Percentiles rank a stretch among this genome's conserved stretches.
These are phyloP conservation scores for Pseudocheirus occidentalis DNA, from an alignment of 2,797 vertebrate species.

Conservation along the genomic window DNA sequence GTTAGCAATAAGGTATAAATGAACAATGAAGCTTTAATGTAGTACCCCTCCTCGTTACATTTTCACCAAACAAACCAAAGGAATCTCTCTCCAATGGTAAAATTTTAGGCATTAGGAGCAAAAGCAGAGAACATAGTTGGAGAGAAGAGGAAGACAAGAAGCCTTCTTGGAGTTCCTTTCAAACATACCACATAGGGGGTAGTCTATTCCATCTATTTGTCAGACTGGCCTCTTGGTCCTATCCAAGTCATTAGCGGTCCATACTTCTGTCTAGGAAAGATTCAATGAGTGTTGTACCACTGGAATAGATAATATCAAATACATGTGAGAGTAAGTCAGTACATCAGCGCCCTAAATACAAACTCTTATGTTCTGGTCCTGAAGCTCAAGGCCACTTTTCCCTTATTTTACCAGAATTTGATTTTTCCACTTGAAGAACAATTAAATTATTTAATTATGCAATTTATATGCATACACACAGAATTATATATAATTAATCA, in stretches of 20 bases:
- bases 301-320: background rate
- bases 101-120: background rate
- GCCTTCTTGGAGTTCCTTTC: background rate
- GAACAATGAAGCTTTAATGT: background rate
- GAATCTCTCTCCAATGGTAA: background rate
- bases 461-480: no score
- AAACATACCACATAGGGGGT: background rate
- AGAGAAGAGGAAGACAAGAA: background rate
- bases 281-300: background rate
- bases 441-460: background rate
- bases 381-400: background rate
- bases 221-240: background rate
- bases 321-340: background rate
- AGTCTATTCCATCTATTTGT: background rate
- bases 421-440: slow-evolving; percentile 4
- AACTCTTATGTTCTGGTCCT: background rate
- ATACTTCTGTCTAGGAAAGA: background rate
- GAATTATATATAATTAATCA: slow-evolving; percentile 44
- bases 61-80: background rate
- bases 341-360: background rate
- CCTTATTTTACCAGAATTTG: slow-evolving; percentile 18
- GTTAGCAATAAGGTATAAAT: background rate
- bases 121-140: background rate
- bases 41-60: background rate
- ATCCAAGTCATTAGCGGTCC: background rate